A percentile compares a stretch with the other conserved stretches of the same genome.
Conservation (phyloP, 2,113 vertebrate species). For the Osmerus mordax region DNA sequence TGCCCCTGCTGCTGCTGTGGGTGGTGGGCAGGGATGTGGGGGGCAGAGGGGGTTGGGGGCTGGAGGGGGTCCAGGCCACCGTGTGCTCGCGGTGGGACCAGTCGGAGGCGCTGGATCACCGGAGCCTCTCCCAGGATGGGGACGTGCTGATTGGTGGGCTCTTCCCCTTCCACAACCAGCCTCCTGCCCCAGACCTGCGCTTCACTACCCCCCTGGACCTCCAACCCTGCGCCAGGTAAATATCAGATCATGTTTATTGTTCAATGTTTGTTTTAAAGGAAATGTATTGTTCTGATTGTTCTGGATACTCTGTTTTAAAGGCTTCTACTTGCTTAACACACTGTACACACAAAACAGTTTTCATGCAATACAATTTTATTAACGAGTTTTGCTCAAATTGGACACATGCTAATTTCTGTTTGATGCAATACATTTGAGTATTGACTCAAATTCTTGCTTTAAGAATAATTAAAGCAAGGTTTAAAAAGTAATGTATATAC, state of each 20-base stretch:
- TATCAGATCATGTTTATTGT: background rate
- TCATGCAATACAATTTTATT: too few species aligned
- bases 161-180: constrained; percentile 39
- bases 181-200: constrained; percentile 26
- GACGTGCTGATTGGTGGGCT: constrained; percentile 50
- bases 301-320: too few species aligned
- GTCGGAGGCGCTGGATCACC: constrained; percentile 16
- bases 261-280: too few species aligned
- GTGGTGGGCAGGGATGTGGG: background rate
- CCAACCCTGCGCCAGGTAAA: constrained; percentile 37
- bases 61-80: background rate
- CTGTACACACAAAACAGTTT: too few species aligned
- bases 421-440: too few species aligned
- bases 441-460: too few species aligned
- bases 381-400: too few species aligned
- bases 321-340: too few species aligned
- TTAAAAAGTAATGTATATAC: too few species aligned
- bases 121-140: constrained; percentile 45
- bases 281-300: too few species aligned
- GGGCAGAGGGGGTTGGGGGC: background rate
- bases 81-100: constrained; percentile 32
- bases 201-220: constrained; percentile 34
- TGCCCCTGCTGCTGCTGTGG: background rate
- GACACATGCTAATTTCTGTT: too few species aligned
- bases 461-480: too few species aligned